A percentile compares a stretch with the other conserved stretches of the same genome.
phyloP scores from a whole-genome alignment of 1,140 invertebrate genomes.

The Leptoteleia sp. region DNA sequence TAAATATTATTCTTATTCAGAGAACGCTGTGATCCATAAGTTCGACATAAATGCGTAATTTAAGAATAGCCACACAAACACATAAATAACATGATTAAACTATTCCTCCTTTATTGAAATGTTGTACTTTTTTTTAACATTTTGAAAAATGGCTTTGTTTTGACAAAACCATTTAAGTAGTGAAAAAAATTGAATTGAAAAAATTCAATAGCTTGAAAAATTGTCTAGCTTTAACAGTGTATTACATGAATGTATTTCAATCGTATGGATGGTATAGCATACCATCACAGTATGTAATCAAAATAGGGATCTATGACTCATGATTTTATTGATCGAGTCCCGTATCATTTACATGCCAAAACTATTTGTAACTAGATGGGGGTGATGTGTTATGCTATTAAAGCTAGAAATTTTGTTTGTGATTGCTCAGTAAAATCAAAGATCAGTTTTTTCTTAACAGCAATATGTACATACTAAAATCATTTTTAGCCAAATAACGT shows the following conservation, averaged over 20 bases:
- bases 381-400: no score
- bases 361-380: no score
- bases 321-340: no score
- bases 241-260: no score
- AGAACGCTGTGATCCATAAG: conserved; percentile 66
- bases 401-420: no score
- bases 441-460: conserved; percentile 9
- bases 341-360: no score
- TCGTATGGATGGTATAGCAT: no score
- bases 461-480: conserved; percentile 23
- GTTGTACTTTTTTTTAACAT: conserved; percentile 16
- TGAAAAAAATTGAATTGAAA: background rate
- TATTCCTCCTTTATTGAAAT: conserved; percentile 6
- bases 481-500: conserved; percentile 13
- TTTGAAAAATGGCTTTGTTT: conserved; percentile 6
- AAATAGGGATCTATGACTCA: no score
- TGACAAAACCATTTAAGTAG: background rate
- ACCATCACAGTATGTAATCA: no score
- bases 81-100: conserved; percentile 37
- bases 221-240: no score
- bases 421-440: conserved; percentile 37
- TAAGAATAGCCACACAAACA: conserved; percentile 40
- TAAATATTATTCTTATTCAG: conserved; percentile 63
- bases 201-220: no score
- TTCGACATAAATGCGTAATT: conserved; percentile 58